Conservation (phyloP, 2,113 vertebrate species). For the Festucalex cinctus region DNA sequence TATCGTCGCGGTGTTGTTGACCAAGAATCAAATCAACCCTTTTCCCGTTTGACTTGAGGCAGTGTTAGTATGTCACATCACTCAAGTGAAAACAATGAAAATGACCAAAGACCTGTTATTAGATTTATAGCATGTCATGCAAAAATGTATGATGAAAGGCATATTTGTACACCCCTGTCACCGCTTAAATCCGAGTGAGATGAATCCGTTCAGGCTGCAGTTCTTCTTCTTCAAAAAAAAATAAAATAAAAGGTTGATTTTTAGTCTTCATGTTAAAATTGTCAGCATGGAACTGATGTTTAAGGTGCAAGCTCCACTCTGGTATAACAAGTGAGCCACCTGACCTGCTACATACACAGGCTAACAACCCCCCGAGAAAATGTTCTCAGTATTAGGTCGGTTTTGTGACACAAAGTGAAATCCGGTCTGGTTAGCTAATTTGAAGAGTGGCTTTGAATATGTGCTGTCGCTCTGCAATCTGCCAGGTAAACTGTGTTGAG, state of each 20-base stretch:
- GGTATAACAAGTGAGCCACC: too few species aligned
- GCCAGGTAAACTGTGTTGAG: slow-evolving; percentile 30
- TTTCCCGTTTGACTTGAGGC: slow-evolving; percentile 2
- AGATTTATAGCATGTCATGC: slow-evolving; percentile 7
- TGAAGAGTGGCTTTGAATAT: not conserved
- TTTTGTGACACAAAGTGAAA: too few species aligned
- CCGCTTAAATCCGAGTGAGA: not conserved
- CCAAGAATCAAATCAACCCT: slow-evolving; percentile 9
- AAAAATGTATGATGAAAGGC: slow-evolving; percentile 3
- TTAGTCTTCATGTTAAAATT: too few species aligned
- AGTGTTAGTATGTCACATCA: not conserved
- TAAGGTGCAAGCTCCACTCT: too few species aligned
- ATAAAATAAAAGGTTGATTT: too few species aligned
- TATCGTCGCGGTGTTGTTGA: slow-evolving; percentile 30
- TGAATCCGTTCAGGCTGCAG: not conserved
- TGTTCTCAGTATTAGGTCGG: too few species aligned
- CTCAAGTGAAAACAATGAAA: slow-evolving; percentile 11
- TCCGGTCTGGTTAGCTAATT: too few species aligned
- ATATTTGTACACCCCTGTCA: slow-evolving; percentile 4
- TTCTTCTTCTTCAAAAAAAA: too few species aligned
- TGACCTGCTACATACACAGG: too few species aligned
- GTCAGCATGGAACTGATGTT: too few species aligned
- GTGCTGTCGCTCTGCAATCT: slow-evolving; percentile 8
- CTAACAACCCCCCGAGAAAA: too few species aligned
- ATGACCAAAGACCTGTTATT: not conserved